These are phyloP conservation scores for Drosophila engyochracea DNA, from an alignment of 2,888 invertebrate species.

Conservation along the genomic window DNA sequence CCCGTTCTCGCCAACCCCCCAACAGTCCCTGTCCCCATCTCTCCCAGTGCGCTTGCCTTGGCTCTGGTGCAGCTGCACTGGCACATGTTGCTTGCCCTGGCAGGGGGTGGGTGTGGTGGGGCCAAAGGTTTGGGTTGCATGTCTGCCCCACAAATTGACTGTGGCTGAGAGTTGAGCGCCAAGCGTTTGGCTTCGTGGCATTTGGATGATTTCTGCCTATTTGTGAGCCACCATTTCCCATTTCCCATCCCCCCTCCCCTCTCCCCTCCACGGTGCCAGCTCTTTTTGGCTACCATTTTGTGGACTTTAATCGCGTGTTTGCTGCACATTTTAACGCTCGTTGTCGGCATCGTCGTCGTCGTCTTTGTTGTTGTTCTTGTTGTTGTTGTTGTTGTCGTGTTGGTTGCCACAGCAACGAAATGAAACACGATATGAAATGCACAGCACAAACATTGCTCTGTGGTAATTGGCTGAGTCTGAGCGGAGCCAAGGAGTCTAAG, in stretches of 20 bases:
- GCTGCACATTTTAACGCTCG: constrained; percentile 76
- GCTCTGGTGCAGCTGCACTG: constrained; percentile 59
- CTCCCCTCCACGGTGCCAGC: background rate
- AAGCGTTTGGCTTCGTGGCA: constrained; percentile 66
- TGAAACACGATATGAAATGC: constrained; percentile 55
- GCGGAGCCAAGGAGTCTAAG: constrained; percentile 1
- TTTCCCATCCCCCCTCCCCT: background rate
- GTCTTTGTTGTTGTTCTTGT: background rate
- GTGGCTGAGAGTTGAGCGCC: constrained; percentile 33
- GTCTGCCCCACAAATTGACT: constrained; percentile 53
- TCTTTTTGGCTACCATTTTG: constrained; percentile 34
- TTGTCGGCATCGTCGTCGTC: constrained; percentile 40
- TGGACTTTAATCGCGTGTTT: constrained; percentile 69
- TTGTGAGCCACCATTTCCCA: constrained; percentile 37
- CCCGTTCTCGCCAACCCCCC: background rate
- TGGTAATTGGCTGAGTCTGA: constrained; percentile 31
- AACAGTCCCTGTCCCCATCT: background rate
- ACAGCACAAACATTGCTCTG: constrained; percentile 39
- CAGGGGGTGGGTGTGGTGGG: background rate
- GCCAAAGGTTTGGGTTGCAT: constrained; percentile 11
- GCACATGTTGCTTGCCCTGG: constrained; percentile 54
- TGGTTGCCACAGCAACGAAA: constrained; percentile 71
- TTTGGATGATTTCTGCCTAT: constrained; percentile 76
- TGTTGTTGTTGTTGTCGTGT: constrained; percentile 11
- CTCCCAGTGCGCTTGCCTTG: constrained; percentile 26